Conservation (phyloP, 2,888 invertebrate genomes). For the Chirona hameri region DNA sequence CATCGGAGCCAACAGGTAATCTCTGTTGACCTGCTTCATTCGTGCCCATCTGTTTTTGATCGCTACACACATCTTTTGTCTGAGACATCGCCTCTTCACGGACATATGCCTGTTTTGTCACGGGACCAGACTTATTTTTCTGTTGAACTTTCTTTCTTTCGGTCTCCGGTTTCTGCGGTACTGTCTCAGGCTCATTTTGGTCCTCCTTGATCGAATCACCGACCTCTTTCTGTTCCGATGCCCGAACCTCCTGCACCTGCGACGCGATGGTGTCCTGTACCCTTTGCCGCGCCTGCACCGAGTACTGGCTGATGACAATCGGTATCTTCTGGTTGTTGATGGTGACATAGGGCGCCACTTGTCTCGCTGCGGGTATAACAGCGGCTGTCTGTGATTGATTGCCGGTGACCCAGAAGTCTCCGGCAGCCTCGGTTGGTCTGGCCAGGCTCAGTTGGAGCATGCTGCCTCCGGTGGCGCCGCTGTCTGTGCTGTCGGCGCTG, state of each 20-base stretch:
- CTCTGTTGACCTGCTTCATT: too few species aligned
- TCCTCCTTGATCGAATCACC: neutral
- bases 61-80: too few species aligned
- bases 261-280: neutral
- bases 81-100: too few species aligned
- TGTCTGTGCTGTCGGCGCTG: neutral
- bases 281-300: neutral
- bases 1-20: neutral
- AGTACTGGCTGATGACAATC: neutral
- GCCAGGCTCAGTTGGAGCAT: neutral
- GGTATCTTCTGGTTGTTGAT: conserved; percentile 23
- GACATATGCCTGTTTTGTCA: too few species aligned
- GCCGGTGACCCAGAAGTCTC: conserved; percentile 2
- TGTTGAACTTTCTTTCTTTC: neutral
- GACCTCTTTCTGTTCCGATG: neutral
- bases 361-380: neutral
- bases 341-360: neutral
- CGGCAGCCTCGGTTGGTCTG: neutral
- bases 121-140: neutral
- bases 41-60: too few species aligned
- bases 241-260: neutral
- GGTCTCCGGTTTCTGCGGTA: too few species aligned
- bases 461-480: neutral
- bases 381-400: neutral
- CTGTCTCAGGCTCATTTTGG: neutral